Evolutionary conservation across 2,888 invertebrate genomes (phyloP), one percentile per base, ranked within the genome.

Genomic region (Scaptomyza tumidula): DNA sequence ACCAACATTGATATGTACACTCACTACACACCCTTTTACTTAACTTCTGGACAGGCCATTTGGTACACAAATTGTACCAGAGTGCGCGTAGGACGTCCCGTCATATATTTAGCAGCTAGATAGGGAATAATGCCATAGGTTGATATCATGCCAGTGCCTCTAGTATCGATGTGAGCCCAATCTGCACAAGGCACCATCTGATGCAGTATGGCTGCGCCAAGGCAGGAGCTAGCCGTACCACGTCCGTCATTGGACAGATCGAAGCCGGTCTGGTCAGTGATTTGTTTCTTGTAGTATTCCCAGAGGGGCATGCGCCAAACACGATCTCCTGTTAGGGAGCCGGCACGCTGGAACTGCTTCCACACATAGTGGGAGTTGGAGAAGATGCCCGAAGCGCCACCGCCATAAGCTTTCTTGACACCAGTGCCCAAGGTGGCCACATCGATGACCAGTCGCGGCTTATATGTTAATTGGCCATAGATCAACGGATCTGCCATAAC

Each of bases 401-500:
- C 92, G 0, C 95, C 95, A 31, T 94, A 89, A 0, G 94, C 93
- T 16, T 93, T 93, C 63, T 90, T 90, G 27, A 94, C 93, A 5
- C 94, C 94, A 1, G 33, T 59, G 0, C 90, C 90, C 46, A 92
- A 85, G n/a, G 95, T 94, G 7, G 94, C 95, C 63, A 95, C 91
- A 78, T 94, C 94, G 14, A 95, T 82, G 6, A 94, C 92, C 4
- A 93, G 89, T 13, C 92, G 91, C 0, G 94, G 93, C 48, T 93
- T 93, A 69, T 93, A 93, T 90, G 75, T 94, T 91, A 94, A 94
- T 74, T 96, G 94, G 2, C 96, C 96, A 91, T 97, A 96, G 43
- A 95, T 94, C 48, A 97, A 91, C 13, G 96, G 96, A 92, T 97
- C 97, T 1, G 96, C 96, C 76, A 97, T 92, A 9, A 96, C 94